phyloP scores from a whole-genome alignment of 2,113 vertebrate species.

The Zosterops pallidus region DNA sequence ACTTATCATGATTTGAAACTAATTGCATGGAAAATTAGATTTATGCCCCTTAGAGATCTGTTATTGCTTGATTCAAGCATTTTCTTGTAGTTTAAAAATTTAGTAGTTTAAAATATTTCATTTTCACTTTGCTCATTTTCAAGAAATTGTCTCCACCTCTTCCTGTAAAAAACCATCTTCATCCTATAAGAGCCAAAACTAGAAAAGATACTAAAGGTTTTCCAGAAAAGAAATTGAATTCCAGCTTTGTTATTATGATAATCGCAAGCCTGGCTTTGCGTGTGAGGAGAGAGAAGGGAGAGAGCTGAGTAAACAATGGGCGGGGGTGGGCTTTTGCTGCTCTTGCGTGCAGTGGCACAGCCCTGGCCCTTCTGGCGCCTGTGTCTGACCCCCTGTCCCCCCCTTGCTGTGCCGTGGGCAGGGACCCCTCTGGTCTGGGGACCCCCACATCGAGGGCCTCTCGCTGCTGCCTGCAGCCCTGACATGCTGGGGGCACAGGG shows the following conservation, averaged over 20 bases:
- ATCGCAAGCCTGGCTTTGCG: background rate
- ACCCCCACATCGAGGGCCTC: fast-evolving
- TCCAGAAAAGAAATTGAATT: background rate
- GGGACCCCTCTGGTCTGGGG: background rate
- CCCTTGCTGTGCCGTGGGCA: background rate
- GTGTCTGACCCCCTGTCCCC: background rate
- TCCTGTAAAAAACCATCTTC: background rate
- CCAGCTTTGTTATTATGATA: background rate
- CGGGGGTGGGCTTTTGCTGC: background rate
- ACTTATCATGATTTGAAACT: slow-evolving; percentile 27
- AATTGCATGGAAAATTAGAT: slow-evolving; percentile 42
- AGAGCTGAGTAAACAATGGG: background rate
- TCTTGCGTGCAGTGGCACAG: background rate
- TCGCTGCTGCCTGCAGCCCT: background rate
- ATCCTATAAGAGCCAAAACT: background rate
- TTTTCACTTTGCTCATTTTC: slow-evolving; percentile 34
- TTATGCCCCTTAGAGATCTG: background rate
- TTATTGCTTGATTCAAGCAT: background rate
- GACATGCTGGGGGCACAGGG: fast-evolving
- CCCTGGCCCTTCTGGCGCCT: background rate
- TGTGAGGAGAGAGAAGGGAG: background rate
- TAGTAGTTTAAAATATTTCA: background rate
- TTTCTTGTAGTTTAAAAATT: background rate
- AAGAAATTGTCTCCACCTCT: background rate
- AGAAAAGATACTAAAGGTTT: background rate